Conservation (phyloP, 2,797 vertebrate species). For the Anguilla anguilla region DNA sequence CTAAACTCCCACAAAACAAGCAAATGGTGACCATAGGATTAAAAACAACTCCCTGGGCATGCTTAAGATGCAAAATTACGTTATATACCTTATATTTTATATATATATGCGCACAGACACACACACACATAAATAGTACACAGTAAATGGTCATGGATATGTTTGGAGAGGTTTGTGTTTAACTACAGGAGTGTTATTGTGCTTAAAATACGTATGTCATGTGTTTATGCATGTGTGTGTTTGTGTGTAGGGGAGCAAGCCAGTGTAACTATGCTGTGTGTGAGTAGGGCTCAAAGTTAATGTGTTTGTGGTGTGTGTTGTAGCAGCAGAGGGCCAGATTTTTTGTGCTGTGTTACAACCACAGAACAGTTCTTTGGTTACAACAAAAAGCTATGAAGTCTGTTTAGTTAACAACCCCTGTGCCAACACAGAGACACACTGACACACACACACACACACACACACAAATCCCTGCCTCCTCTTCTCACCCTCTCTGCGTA, state of each 20-base stretch:
- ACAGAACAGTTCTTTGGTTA: not conserved
- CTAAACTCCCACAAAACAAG: not conserved
- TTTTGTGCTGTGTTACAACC: not conserved
- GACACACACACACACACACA: not conserved
- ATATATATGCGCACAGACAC: too few species aligned
- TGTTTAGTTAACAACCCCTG: conserved; percentile 52
- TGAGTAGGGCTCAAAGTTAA: not conserved
- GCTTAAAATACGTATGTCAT: not conserved
- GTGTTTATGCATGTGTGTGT: not conserved
- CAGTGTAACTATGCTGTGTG: not conserved
- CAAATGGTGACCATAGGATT: not conserved
- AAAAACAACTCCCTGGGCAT: not conserved
- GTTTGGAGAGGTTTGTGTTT: conserved; percentile 23
- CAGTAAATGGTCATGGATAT: not conserved
- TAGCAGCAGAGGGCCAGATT: not conserved
- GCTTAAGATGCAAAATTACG: not conserved
- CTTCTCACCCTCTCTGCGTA: not conserved
- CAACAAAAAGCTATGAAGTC: conserved; percentile 37
- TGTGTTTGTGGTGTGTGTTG: not conserved
- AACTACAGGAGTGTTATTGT: conserved; percentile 20
- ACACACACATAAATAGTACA: not conserved
- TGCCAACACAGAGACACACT: not conserved
- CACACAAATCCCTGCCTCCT: not conserved
- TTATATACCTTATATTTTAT: too few species aligned
- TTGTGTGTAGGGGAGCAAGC: not conserved